Base-by-base conservation (phyloP, 2,888 invertebrate genomes). In the Mactromeris polynyma region DNA sequence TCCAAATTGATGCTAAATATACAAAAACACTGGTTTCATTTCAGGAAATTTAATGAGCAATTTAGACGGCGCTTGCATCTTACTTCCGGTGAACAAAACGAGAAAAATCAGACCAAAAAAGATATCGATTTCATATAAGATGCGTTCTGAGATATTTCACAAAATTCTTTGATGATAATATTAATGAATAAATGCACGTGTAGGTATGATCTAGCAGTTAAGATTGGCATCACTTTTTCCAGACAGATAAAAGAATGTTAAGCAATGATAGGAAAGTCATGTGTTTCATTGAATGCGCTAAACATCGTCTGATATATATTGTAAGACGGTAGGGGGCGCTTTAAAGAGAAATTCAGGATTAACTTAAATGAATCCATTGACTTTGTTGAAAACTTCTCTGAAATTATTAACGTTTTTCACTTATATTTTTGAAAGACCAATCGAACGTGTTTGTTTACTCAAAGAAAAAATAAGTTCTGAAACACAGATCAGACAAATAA, bases 171-270 rank as follows among this genome's bases (percentile, higher is more conserved):
- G 73, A 73, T 33, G 73, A 73, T 73, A 11, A 73, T 33, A 26
- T 33, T 36, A 73, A 73, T 73, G 73, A 73, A 73, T 73, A 73
- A 73, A 73, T 73, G 73, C 73, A 33, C 73, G 73, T 33, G 33
- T 33, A 33, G 73, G 73, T 33, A 73, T 73, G 58, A 64, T 64
- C 26, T 21, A 73, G 33, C 14, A 36, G 33, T 73, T 36, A 33
- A 73, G 73, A 73, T 73, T 33, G 73, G 36, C 36, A 73, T 73
- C 73, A 36, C 26, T 73, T 73, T 73, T 33, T 17, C 14, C 19
- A 73, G 14, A 36, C 14, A n/a, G 58, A 73, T 33, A 73, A 33
- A 73, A 33, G 19, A 73, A 73, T 36, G 33, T 73, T 33, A 14
- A 36, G 73, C 31, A 73, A 36, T 73, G 73, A 73, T 73, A 73